Evolutionary conservation across 2,888 invertebrate species (phyloP), one percentile per base, ranked within the genome.

Genomic region (Stratiomys singularior): DNA sequence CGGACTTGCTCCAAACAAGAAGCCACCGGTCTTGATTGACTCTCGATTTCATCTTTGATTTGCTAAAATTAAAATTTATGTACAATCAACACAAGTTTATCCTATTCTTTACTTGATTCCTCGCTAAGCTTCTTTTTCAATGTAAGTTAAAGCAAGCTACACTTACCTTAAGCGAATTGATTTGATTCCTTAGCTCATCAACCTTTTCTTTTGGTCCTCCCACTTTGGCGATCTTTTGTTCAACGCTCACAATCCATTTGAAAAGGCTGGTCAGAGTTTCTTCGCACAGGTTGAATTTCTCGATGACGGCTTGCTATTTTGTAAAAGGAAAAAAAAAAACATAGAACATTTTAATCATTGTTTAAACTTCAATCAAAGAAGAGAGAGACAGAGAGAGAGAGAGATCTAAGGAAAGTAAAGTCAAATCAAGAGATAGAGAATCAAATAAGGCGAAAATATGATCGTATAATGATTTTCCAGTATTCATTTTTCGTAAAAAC

Each of bases 261-360:
- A 96, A 89, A 78, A 97, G 89, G 85, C 94, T 94, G 80, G 92
- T 92, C 79, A 96, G 89, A 58, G 93, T 94, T 86, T 96, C 95
- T 87, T 96, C 95, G 88, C 96, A 96, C 83, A 95, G 90, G 85
- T 94, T 94, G 90, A 96, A 97, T 88, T 96, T 96, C 87, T 97
- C 97, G 88, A 96, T 95, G 83, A 96, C 95, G 84, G 96, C 96
- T 94, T 96, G 96, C 97, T 97, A 90, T 82, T 56, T 52, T n/a
- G 23, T 58, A 23, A 77, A 76, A 44, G 28, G 52, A 72, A 30
- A 74, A 18, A 52, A 60, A 74, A 52, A 37, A 52, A 52, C 58
- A 79, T 52, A 77, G 67, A 77, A 15, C 27, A 77, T 56, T 72
- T 52, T 56, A 56, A 11, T 28, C 21, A 72, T 30, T 47, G 52